These are phyloP conservation scores for Pedionomus torquatus DNA, from an alignment of 2,113 vertebrate species.

Conservation along the genomic window DNA sequence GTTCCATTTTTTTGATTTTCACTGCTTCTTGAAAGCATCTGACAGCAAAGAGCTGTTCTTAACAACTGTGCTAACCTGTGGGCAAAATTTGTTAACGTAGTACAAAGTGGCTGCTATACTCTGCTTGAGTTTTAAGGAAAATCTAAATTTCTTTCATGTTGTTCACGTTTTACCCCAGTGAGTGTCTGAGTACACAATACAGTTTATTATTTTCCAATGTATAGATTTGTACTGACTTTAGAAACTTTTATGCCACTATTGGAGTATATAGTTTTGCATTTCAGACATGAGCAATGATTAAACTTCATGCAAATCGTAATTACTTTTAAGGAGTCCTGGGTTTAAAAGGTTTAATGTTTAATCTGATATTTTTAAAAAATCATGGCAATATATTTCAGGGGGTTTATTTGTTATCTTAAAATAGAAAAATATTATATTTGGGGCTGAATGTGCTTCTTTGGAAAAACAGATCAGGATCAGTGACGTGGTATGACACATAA, in stretches of 20 bases:
- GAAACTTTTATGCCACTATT: not conserved
- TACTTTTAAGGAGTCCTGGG: conserved; percentile 9
- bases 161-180: not conserved
- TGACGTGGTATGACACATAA: not conserved
- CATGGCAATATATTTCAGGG: not conserved
- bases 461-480: not conserved
- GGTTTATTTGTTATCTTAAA: not conserved
- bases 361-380: not conserved
- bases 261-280: not conserved
- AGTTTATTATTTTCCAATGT: not conserved
- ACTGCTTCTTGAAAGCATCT: not conserved
- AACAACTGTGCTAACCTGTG: not conserved
- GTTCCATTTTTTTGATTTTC: not conserved
- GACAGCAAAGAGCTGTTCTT: not conserved
- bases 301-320: not conserved
- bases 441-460: conserved; percentile 33
- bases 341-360: conserved; percentile 32
- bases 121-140: not conserved
- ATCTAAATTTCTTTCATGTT: not conserved
- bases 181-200: not conserved
- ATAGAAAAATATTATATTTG: not conserved
- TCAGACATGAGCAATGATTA: not conserved
- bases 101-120: not conserved
- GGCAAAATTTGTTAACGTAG: not conserved
- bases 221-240: not conserved